Evolutionary conservation across 2,113 vertebrate species (phyloP).

Genomic region (Physeter macrocephalus): DNA sequence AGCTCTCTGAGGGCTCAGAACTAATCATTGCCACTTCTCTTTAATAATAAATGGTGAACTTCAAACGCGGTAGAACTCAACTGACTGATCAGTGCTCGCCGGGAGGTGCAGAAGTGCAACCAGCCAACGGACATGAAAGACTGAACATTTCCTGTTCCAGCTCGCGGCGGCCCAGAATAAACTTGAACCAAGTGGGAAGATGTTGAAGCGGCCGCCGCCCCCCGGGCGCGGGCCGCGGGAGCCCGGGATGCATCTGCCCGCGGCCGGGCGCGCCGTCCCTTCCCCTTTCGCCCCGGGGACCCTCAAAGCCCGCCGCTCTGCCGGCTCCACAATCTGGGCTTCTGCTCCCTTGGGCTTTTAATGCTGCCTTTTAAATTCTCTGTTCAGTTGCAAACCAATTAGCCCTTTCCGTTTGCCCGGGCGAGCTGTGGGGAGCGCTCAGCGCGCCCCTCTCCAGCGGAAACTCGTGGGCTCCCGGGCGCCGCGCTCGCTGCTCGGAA

Average conservation of each 20-base stretch:
- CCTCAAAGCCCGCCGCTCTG: neutral
- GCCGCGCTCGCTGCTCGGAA: rapidly evolving
- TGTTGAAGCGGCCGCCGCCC: neutral
- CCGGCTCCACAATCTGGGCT: neutral
- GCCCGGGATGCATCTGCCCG: neutral
- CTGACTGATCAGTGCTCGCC: constrained; percentile 41
- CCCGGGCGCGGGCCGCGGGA: neutral
- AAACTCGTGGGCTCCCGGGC: neutral
- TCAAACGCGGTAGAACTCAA: constrained; percentile 58
- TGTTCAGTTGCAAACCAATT: constrained; percentile 5
- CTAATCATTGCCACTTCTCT: neutral
- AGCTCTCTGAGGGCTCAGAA: neutral
- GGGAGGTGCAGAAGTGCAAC: constrained; percentile 24
- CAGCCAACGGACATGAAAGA: neutral
- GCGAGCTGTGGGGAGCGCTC: neutral
- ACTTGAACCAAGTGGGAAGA: neutral
- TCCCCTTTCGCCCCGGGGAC: neutral
- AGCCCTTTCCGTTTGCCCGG: neutral
- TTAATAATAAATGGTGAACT: constrained; percentile 64
- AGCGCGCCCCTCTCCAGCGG: neutral
- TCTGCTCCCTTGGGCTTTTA: neutral
- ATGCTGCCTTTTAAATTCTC: constrained; percentile 28
- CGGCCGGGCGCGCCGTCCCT: neutral
- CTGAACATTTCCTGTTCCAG: neutral
- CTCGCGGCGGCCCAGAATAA: constrained; percentile 2